Evolutionary conservation across 2,888 invertebrate species (phyloP), one percentile per base, ranked within the genome.

Genomic region (Polyommatus iphigenia): DNA sequence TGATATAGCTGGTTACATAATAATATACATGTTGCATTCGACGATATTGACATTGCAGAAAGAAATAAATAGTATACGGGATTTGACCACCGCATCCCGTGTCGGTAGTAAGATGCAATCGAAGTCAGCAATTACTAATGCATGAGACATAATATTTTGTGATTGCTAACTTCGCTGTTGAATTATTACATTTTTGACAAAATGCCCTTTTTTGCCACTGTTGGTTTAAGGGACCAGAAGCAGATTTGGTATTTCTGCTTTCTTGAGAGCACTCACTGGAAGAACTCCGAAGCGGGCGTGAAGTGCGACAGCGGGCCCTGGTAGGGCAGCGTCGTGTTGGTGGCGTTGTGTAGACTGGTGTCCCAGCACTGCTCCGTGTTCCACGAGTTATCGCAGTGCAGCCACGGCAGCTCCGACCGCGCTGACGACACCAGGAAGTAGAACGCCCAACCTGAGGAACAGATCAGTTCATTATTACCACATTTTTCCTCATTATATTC

Each of bases 371-470:
- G 92, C 0, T 95, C 95, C 0, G 97, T 96, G 91, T 98, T 98
- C 97, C 97, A 98, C 0, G 95, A 92, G 90, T 98, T 97, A 88
- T 97, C 96, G 86, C 97, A 98, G 83, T 96, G 96, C 78, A 97
- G 91, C 97, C 98, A 98, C 1, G 98, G 98, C 46, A 98, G 92
- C 83, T 96, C 95, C 0, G 95, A 91, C 0, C 95, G 94, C 71
- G 95, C 94, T 84, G 97, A 97, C 20, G 96, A 96, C 82, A 96
- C 95, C 82, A 97, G 95, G 92, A 97, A 98, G 93, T 97, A 97
- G 82, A 97, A 92, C 3, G 97, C 95, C 98, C 98, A 98, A 76
- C 96, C 94, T 94, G 83, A 15, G 20, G 15, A 29, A 8, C n/a
- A 20, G 7, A 59, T n/a, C 3, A 18, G 18, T 54, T 15, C 50